Conservation (phyloP, 2,113 vertebrate genomes). For the Progne subis region DNA sequence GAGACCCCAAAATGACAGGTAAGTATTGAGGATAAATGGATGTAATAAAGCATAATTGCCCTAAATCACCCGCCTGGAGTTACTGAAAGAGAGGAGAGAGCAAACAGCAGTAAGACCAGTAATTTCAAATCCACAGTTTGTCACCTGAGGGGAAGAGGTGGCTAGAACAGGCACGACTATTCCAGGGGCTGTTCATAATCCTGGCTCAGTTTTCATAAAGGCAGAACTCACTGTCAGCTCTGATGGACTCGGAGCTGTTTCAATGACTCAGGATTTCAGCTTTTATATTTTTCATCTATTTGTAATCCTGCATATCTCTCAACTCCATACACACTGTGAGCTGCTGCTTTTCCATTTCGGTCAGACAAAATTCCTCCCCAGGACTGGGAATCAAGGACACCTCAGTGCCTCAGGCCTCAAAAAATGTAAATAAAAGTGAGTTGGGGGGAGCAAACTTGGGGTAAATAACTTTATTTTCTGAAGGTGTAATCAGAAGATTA, state of each 20-base stretch:
- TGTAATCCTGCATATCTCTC: background rate
- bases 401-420: too few species aligned
- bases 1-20: background rate
- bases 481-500: too few species aligned
- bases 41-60: conserved; percentile 2
- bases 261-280: background rate
- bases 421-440: too few species aligned
- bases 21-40: background rate
- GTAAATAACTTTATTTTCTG: too few species aligned
- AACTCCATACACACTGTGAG: fast-evolving
- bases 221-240: background rate
- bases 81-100: background rate
- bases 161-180: background rate
- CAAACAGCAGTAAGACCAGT: background rate
- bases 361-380: background rate
- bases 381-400: background rate
- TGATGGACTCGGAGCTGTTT: background rate
- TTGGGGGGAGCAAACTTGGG: too few species aligned
- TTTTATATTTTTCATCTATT: background rate
- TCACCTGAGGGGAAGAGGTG: background rate
- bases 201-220: background rate
- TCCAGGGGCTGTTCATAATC: background rate
- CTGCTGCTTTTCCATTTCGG: background rate
- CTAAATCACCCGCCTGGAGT: conserved; percentile 13
- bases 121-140: background rate